These are phyloP conservation scores for Dipodomys ordii DNA, from an alignment of 2,113 vertebrate species.

Conservation along the genomic window DNA sequence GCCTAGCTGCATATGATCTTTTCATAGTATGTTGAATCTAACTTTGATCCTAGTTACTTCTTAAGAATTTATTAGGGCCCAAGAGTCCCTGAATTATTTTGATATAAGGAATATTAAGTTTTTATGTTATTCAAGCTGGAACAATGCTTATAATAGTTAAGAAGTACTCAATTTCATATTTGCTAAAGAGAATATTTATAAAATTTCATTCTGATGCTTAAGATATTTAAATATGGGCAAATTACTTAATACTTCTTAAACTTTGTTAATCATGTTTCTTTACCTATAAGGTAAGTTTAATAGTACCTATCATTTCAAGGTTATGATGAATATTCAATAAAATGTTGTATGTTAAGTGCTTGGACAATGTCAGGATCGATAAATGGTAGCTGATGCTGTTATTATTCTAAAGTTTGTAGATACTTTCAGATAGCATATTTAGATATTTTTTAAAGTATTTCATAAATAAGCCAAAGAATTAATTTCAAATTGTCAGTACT, in stretches of 20 bases:
- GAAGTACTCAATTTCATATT: background rate
- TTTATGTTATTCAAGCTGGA: background rate
- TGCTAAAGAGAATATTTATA: slow-evolving; percentile 35
- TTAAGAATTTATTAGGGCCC: background rate
- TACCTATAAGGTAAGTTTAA: background rate
- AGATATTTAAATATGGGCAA: slow-evolving; percentile 5
- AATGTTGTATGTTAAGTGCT: background rate
- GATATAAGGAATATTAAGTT: background rate
- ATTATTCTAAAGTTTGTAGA: slow-evolving; percentile 44
- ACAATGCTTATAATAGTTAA: background rate
- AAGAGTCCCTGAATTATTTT: background rate
- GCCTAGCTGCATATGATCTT: background rate
- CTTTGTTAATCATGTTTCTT: slow-evolving; percentile 22
- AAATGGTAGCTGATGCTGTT: slow-evolving; percentile 18
- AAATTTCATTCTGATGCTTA: background rate
- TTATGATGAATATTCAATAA: slow-evolving; percentile 31
- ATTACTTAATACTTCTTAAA: slow-evolving; percentile 28
- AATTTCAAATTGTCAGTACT: slow-evolving; percentile 27
- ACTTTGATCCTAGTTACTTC: background rate
- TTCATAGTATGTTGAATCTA: slow-evolving; percentile 30
- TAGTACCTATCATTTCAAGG: background rate
- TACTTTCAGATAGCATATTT: slow-evolving; percentile 36
- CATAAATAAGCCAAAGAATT: background rate
- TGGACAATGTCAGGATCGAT: background rate
- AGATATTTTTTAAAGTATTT: slow-evolving; percentile 61